Evolutionary conservation across 2,888 invertebrate genomes (phyloP), one percentile per base, ranked within the genome.

Genomic region (Zygogramma bicolorata): DNA sequence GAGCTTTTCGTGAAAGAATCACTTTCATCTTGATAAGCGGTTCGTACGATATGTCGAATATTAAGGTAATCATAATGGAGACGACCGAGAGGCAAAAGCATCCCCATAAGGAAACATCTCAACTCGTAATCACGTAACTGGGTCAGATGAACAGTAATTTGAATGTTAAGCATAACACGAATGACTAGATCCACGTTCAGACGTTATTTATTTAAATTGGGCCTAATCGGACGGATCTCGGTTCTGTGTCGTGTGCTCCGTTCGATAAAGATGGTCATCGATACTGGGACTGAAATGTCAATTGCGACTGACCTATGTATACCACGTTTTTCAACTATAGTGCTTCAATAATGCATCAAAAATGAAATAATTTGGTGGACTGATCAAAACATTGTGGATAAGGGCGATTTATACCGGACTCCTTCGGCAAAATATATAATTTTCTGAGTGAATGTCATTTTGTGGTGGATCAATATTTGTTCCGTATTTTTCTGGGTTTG

Each of bases 21-120:
- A 63, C 63, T 59, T 59, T 67, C 59, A 58, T 67, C 42, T 67
- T 58, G 40, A 58, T 67, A 27, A 67, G 59, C 42, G 59, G 22
- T 46, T 29, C n/a, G 40, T 6, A 29, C 31, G 20, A 67, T 29
- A 40, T 29, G 42, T 62, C 34, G 62, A 27, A 18, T 59, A 67
- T 67, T 42, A 67, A 59, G 40, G 46, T 67, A 67, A 67, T 67
- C 67, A 40, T 22, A 20, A 10, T 15, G 38, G 42, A 20, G 57
- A 65, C 22, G 53, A 57, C 20, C 18, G 20, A 58, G 58, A 66
- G 18, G 10, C 22, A 18, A 59, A 42, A 59, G 67, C 59, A 67
- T 29, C 67, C 67, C 67, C 58, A 40, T 57, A 59, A 22, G 59
- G 59, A 67, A 42, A 25, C 42, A 40, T 42, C 27, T 22, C 29